phyloP scores from a whole-genome alignment of 2,888 invertebrate species.

The Malthinus seriepunctatus region DNA sequence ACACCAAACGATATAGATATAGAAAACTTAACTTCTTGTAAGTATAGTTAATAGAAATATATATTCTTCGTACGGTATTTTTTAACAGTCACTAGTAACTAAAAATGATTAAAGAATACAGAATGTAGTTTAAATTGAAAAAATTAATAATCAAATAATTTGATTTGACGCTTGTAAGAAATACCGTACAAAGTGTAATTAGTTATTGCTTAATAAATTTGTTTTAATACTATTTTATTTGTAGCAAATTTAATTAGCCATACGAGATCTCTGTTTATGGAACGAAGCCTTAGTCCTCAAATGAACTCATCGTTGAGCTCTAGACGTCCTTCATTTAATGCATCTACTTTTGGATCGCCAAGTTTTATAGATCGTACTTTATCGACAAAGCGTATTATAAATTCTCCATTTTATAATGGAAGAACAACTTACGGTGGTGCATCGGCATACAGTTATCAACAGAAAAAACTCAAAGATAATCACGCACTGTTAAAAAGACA shows the following conservation, averaged over 20 bases:
- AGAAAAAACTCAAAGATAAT: conserved; percentile 30
- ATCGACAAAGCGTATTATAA: conserved; percentile 53
- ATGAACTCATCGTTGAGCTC: conserved; percentile 54
- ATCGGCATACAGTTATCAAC: conserved; percentile 57
- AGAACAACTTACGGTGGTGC: conserved; percentile 78
- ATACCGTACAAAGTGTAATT: background rate
- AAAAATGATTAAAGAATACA: no score
- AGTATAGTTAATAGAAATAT: conserved; percentile 34
- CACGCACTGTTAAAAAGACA: conserved; percentile 44
- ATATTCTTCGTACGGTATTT: no score
- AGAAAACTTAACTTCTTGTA: conserved; percentile 40
- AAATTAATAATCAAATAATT: no score
- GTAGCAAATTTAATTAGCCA: conserved; percentile 26
- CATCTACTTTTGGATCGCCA: conserved; percentile 52
- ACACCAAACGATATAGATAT: conserved; percentile 19
- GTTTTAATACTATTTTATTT: conserved; percentile 15
- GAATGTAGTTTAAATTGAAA: no score
- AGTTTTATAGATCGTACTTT: conserved; percentile 54
- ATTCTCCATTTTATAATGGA: conserved; percentile 77
- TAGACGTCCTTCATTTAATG: conserved; percentile 58
- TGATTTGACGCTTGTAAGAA: no score
- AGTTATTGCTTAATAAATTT: no score
- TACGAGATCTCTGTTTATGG: conserved; percentile 50
- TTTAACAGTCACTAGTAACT: no score
- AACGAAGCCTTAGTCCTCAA: conserved; percentile 50